phyloP scores from a whole-genome alignment of 2,797 vertebrate genomes.

The Gymnodraco acuticeps region DNA sequence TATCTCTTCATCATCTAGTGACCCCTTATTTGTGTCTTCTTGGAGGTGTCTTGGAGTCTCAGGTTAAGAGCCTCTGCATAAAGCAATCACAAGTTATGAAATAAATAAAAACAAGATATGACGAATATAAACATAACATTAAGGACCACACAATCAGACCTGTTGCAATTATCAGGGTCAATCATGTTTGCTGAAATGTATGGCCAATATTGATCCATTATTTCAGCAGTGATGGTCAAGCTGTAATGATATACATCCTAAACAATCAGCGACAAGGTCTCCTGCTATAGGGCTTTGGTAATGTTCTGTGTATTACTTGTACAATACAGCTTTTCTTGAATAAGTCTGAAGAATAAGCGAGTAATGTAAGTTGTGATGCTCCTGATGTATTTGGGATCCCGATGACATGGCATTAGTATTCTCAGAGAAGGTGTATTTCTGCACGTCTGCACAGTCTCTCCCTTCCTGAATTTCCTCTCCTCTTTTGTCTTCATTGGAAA shows the following conservation, averaged over 20 bases:
- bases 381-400: background rate
- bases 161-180: background rate
- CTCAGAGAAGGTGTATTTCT: slow-evolving; percentile 44
- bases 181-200: background rate
- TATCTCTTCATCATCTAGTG: background rate
- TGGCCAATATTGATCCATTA: background rate
- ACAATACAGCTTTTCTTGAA: background rate
- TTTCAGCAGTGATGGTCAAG: background rate
- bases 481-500: slow-evolving; percentile 79
- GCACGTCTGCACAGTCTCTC: slow-evolving; percentile 39
- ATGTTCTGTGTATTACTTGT: background rate
- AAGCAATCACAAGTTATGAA: background rate
- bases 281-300: background rate
- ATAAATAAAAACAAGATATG: background rate
- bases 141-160: background rate
- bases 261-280: background rate
- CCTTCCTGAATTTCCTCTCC: slow-evolving; percentile 48
- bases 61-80: background rate
- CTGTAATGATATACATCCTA: background rate
- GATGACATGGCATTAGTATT: slow-evolving; percentile 30
- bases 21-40: too few species aligned
- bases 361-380: background rate
- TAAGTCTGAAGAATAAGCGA: background rate
- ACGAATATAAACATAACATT: background rate
- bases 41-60: too few species aligned